Evolutionary conservation across 2,113 vertebrate species (phyloP).

Genomic region (Chloropsis cyanopogon): DNA sequence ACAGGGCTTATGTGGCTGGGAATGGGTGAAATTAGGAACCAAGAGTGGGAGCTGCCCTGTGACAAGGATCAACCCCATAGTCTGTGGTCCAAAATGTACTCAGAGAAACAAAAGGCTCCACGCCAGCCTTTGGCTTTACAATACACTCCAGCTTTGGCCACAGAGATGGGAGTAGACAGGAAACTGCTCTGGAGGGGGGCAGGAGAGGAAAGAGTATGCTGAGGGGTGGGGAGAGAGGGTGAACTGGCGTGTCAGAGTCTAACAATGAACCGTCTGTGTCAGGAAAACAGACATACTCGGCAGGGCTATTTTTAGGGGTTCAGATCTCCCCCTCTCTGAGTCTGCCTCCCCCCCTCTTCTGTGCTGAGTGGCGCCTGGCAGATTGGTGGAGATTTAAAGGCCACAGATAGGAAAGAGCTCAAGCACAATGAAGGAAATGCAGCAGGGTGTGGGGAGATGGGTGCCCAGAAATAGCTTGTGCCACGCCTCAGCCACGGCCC

Average conservation of each 20-base stretch:
- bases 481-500: fast-evolving
- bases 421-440: constrained; percentile 59
- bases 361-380: constrained; percentile 71
- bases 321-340: constrained; percentile 38
- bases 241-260: constrained; percentile 48
- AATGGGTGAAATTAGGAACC: not conserved
- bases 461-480: constrained; percentile 52
- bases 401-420: constrained; percentile 66
- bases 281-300: constrained; percentile 70
- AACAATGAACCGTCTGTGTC: constrained; percentile 71
- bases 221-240: constrained; percentile 6
- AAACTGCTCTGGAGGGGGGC: constrained; percentile 17
- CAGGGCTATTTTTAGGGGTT: constrained; percentile 75
- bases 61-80: not conserved
- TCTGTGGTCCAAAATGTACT: fast-evolving
- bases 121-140: not conserved
- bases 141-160: not conserved
- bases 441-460: constrained; percentile 41
- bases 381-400: constrained; percentile 71
- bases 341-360: constrained; percentile 56
- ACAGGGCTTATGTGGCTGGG: not conserved
- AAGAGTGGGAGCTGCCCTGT: not conserved
- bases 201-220: constrained; percentile 16
- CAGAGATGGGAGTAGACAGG: constrained; percentile 26
- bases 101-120: constrained; percentile 2